Evolutionary conservation across 2,888 invertebrate genomes (phyloP).

Genomic region (Stegophylla sp.): DNA sequence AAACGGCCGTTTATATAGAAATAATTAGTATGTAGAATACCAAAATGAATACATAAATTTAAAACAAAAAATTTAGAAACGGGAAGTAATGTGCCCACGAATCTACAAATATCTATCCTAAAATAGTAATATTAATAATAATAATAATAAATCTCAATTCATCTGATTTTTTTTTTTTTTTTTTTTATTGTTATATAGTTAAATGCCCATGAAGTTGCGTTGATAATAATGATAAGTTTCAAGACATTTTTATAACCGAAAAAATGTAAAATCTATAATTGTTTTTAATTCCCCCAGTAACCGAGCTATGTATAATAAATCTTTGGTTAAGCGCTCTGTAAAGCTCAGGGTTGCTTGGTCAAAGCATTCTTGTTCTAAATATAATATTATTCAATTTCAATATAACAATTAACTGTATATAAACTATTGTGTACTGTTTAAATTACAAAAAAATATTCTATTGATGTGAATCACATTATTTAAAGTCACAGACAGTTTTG

Average conservation of each 20-base stretch:
- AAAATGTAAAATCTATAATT: constrained; percentile 39
- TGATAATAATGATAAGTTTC: constrained; percentile 42
- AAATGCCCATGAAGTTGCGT: constrained; percentile 57
- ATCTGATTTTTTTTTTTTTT: constrained; percentile 28
- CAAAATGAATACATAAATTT: constrained; percentile 33
- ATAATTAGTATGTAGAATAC: constrained; percentile 33
- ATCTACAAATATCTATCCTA: constrained; percentile 45
- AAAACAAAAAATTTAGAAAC: constrained; percentile 35
- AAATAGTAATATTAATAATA: constrained; percentile 33
- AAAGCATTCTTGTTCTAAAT: constrained; percentile 52
- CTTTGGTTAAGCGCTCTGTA: constrained; percentile 52
- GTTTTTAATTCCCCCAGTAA: constrained; percentile 46
- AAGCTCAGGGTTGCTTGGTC: constrained; percentile 52
- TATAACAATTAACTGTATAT: constrained; percentile 51
- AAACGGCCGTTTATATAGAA: constrained; percentile 29
- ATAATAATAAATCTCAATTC: constrained; percentile 36
- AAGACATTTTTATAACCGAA: constrained; percentile 34
- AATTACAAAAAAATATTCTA: constrained; percentile 47
- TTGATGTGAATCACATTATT: constrained; percentile 52
- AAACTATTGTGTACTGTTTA: constrained; percentile 35
- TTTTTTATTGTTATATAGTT: too few species aligned
- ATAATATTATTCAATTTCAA: constrained; percentile 43
- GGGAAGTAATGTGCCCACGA: constrained; percentile 41
- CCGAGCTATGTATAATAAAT: constrained; percentile 46
- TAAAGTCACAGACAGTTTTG: constrained; percentile 54